These are phyloP conservation scores for Gallinago media DNA, from an alignment of 2,113 vertebrate species.

Conservation along the genomic window DNA sequence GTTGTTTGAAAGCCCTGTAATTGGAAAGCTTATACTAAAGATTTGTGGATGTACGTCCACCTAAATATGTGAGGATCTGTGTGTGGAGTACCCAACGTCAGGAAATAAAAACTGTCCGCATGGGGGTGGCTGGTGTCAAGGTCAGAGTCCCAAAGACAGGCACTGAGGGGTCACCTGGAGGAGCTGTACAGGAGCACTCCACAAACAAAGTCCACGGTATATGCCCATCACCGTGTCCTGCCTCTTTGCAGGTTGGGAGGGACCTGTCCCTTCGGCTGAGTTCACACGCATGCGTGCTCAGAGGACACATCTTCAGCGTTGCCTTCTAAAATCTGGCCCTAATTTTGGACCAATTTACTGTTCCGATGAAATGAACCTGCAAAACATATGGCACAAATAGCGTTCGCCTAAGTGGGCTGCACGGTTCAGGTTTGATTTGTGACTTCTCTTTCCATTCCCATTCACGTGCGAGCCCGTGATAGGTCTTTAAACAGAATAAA, in stretches of 20 bases:
- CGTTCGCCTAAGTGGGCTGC: conserved; percentile 39
- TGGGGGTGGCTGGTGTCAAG: not conserved
- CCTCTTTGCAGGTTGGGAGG: not conserved
- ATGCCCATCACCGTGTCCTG: not conserved
- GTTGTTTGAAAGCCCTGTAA: conserved; percentile 7
- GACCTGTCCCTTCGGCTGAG: not conserved
- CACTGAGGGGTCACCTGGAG: not conserved
- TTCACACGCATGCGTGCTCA: accelerated
- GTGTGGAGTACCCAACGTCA: accelerated
- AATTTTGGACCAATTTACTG: conserved; percentile 64
- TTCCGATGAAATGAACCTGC: conserved; percentile 58
- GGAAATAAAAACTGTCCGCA: not conserved
- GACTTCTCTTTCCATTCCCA: conserved; percentile 60
- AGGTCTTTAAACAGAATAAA: conserved; percentile 63
- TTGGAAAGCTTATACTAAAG: not conserved
- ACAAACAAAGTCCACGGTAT: accelerated
- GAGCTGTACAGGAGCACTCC: not conserved
- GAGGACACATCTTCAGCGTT: not conserved
- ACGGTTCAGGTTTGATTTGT: conserved; percentile 65
- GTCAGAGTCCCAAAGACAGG: not conserved
- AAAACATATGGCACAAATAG: conserved; percentile 70
- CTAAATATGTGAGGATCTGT: not conserved
- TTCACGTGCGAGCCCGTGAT: conserved; percentile 60
- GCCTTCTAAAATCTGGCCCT: conserved; percentile 60
- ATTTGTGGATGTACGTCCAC: not conserved